These are phyloP conservation scores for Parambassis ranga DNA, from an alignment of 2,797 vertebrate genomes.

Conservation along the genomic window DNA sequence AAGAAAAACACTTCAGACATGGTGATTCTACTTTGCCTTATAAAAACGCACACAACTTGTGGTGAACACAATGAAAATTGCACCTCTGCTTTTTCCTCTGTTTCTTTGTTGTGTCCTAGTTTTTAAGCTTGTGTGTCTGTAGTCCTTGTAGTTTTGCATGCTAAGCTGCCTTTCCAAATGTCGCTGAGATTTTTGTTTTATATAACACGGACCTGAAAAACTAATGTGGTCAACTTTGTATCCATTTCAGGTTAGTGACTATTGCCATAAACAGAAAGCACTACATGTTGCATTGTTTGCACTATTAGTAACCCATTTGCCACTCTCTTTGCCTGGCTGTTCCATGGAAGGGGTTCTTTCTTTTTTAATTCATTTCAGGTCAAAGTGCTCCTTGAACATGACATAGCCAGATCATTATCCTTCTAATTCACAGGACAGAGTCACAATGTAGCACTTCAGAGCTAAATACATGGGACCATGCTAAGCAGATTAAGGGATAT, in stretches of 20 bases:
- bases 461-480: too few relatives aligned
- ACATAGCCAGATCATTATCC: too few relatives aligned
- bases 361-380: too few relatives aligned
- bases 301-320: not conserved
- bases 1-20: slow-evolving; percentile 12
- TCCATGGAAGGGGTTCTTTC: not conserved
- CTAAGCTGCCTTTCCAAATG: not conserved
- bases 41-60: not conserved
- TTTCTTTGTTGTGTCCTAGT: not conserved
- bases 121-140: not conserved
- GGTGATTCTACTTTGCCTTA: slow-evolving; percentile 47
- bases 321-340: not conserved
- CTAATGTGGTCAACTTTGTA: not conserved
- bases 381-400: too few relatives aligned
- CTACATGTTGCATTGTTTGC: not conserved
- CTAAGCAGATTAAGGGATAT: too few relatives aligned
- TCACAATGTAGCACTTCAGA: too few relatives aligned
- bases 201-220: not conserved
- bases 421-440: too few relatives aligned
- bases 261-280: not conserved
- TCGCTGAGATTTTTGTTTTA: not conserved
- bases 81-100: slow-evolving; percentile 2
- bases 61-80: slow-evolving; percentile 14
- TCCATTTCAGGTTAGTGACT: not conserved
- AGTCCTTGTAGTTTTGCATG: not conserved